A percentile compares a stretch with the other conserved stretches of the same genome.
These are phyloP conservation scores for Byasa hedistus DNA, from an alignment of 2,888 invertebrate genomes.

Conservation along the genomic window DNA sequence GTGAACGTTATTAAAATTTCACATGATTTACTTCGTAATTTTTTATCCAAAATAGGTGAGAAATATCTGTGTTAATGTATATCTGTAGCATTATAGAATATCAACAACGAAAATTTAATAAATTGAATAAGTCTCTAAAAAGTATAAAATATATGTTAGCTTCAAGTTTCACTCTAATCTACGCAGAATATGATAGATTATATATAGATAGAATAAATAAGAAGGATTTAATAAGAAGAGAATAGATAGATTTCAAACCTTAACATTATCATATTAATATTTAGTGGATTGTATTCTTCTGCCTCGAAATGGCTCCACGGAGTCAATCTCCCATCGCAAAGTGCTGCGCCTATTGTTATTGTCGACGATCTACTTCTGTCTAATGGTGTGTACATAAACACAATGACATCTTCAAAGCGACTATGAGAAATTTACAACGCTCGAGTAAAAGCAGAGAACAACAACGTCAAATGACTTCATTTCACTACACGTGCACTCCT, in stretches of 20 bases:
- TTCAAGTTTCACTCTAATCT: too few relatives aligned
- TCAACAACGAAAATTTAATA: too few relatives aligned
- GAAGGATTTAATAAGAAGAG: too few relatives aligned
- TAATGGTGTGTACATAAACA: constrained; percentile 30
- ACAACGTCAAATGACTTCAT: constrained; percentile 13
- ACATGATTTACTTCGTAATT: too few relatives aligned
- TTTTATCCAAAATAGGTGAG: too few relatives aligned
- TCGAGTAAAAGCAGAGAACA: constrained; percentile 2
- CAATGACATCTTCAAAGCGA: constrained; percentile 16
- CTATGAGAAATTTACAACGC: constrained; percentile 22
- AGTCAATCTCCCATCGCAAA: constrained; percentile 17
- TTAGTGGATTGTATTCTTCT: constrained; percentile 3
- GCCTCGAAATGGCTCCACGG: constrained; percentile 11
- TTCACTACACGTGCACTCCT: constrained; percentile 3
- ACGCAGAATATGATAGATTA: too few relatives aligned
- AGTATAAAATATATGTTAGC: too few relatives aligned
- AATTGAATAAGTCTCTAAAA: too few relatives aligned
- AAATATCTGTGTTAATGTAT: too few relatives aligned
- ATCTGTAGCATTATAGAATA: too few relatives aligned
- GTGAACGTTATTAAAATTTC: not conserved
- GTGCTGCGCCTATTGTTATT: constrained; percentile 24
- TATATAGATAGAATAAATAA: too few relatives aligned
- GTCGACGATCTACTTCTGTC: constrained; percentile 8
- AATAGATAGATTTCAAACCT: too few relatives aligned
- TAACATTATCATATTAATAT: not conserved